phyloP scores from a whole-genome alignment of 1,140 invertebrate species.

The Agraylea sexmaculata region DNA sequence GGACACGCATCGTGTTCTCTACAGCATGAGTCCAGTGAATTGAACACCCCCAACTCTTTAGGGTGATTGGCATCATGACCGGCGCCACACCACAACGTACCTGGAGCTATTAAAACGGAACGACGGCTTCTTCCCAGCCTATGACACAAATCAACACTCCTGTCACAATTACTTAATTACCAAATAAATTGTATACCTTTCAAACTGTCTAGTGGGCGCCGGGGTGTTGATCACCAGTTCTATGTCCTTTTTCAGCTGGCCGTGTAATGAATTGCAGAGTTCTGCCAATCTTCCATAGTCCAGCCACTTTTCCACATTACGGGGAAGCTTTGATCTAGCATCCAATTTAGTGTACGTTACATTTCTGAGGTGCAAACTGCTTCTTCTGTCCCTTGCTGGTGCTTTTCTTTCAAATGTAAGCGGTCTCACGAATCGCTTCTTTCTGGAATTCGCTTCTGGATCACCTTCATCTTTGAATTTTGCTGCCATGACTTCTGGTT shows the following conservation, averaged over 20 bases:
- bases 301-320: conserved; percentile 36
- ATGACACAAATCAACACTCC: conserved; percentile 1
- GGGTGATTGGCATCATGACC: conserved; percentile 48
- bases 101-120: conserved; percentile 54
- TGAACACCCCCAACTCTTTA: conserved; percentile 54
- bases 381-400: too few species aligned
- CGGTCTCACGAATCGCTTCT: too few species aligned
- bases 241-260: conserved; percentile 29
- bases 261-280: conserved; percentile 38
- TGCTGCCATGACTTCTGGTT: too few species aligned
- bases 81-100: conserved; percentile 76
- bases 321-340: conserved; percentile 29
- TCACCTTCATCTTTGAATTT: too few species aligned
- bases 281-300: conserved; percentile 39
- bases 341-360: conserved; percentile 31
- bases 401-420: too few species aligned
- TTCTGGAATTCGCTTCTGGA: too few species aligned
- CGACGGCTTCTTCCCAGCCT: conserved; percentile 38
- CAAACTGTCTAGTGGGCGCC: conserved; percentile 25
- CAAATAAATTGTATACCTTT: conserved; percentile 13
- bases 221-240: not conserved
- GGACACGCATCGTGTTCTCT: conserved; percentile 66
- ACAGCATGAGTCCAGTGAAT: conserved; percentile 66
- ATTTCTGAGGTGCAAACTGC: conserved; percentile 32
- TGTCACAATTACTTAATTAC: not conserved